Evolutionary conservation across 2,888 invertebrate genomes (phyloP).

Genomic region (Myopa tessellatipennis): DNA sequence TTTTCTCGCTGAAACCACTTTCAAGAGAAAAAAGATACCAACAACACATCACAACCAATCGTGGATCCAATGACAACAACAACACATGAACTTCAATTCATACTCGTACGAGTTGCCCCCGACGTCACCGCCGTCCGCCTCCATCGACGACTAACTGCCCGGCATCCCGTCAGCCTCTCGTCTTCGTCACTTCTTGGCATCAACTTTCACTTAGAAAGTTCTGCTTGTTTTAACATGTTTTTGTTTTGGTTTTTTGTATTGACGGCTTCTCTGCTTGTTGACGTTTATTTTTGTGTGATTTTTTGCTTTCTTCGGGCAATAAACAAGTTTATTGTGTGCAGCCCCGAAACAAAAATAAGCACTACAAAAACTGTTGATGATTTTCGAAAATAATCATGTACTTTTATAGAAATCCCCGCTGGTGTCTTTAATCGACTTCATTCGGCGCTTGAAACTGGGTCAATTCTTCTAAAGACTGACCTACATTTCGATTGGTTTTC

Average conservation of each 20-base stretch:
- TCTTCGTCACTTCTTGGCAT: conserved; percentile 47
- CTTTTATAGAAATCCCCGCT: no score
- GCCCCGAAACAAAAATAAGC: not conserved
- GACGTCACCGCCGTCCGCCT: not conserved
- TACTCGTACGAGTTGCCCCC: not conserved
- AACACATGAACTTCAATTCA: conserved; percentile 14
- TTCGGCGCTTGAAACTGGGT: no score
- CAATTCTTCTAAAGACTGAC: no score
- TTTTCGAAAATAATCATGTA: no score
- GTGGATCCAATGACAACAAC: not conserved
- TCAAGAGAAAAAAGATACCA: conserved; percentile 3
- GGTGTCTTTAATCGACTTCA: no score
- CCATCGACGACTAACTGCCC: not conserved
- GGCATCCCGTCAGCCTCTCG: not conserved
- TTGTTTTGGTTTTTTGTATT: conserved; percentile 15
- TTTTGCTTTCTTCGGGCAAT: conserved; percentile 52
- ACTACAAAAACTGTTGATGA: not conserved
- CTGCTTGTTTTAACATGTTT: conserved; percentile 51
- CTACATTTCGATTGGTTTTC: no score
- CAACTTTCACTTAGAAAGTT: conserved; percentile 67
- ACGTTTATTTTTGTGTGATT: conserved; percentile 43
- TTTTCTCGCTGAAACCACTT: conserved; percentile 48
- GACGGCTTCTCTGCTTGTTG: conserved; percentile 39
- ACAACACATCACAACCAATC: conserved; percentile 1
- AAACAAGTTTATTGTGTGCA: conserved; percentile 40